Evolutionary conservation across 2,797 vertebrate species (phyloP).

Genomic region (Tadarida brasiliensis): DNA sequence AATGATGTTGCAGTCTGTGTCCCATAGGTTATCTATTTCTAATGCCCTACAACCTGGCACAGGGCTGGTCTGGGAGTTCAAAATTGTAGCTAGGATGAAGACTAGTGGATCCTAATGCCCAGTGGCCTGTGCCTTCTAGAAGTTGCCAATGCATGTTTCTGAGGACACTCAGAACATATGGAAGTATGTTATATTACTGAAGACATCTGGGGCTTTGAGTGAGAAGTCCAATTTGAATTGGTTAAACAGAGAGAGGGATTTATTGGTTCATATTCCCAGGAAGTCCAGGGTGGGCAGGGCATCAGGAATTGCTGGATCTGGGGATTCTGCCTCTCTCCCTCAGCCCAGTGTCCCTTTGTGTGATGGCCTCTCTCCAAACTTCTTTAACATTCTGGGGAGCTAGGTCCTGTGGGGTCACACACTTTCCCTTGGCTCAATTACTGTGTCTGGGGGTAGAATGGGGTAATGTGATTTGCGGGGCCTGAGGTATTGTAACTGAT

Average conservation of each 20-base stretch:
- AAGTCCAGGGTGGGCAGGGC: not conserved
- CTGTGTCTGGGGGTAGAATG: not conserved
- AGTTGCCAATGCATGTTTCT: not conserved
- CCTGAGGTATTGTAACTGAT: not conserved
- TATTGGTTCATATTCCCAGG: not conserved
- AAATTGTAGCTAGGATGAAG: not conserved
- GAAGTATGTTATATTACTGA: not conserved
- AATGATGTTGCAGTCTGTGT: not conserved
- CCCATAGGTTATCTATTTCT: not conserved
- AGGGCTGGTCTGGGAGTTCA: not conserved
- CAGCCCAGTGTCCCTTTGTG: not conserved
- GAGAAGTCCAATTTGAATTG: conserved; percentile 28
- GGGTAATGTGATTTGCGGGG: not conserved
- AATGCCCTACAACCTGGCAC: not conserved
- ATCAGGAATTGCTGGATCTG: not conserved
- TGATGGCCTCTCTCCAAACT: not conserved
- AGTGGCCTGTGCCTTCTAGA: not conserved
- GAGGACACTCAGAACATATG: not conserved
- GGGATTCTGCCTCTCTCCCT: not conserved
- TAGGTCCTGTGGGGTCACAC: not conserved
- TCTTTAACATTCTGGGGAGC: not conserved
- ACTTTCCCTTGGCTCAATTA: not conserved
- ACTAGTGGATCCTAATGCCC: not conserved
- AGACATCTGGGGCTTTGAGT: conserved; percentile 7
- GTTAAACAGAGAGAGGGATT: not conserved